These are phyloP conservation scores for Larimichthys crocea DNA, from an alignment of 2,113 vertebrate genomes.

Conservation along the genomic window DNA sequence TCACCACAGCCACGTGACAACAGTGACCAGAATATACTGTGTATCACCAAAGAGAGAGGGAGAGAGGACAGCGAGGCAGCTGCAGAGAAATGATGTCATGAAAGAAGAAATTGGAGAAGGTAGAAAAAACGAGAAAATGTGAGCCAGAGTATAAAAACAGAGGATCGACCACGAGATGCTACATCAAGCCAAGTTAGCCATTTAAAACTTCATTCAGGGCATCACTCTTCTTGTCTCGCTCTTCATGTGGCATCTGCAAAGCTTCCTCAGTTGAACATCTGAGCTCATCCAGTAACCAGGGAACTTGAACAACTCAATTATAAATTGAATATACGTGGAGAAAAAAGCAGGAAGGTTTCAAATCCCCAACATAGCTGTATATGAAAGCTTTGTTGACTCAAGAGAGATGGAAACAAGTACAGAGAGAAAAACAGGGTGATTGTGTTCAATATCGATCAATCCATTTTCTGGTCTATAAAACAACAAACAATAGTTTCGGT, in stretches of 20 bases:
- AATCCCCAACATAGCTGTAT: background rate
- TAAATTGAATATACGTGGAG: background rate
- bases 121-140: slow-evolving; percentile 18
- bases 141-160: slow-evolving; percentile 43
- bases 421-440: background rate
- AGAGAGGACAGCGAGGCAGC: slow-evolving; percentile 46
- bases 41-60: slow-evolving; percentile 50
- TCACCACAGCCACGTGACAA: slow-evolving; percentile 74
- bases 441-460: background rate
- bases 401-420: background rate
- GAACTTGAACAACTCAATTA: background rate
- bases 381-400: too few relatives aligned
- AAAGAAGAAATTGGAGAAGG: slow-evolving; percentile 28
- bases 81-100: slow-evolving; percentile 70
- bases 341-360: background rate
- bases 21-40: slow-evolving; percentile 65
- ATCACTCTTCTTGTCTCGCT: background rate
- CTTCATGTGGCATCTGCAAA: slow-evolving; percentile 12
- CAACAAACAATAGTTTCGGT: background rate
- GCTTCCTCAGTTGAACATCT: background rate
- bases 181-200: slow-evolving; percentile 1
- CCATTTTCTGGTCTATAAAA: background rate
- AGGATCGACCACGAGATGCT: slow-evolving; percentile 21
- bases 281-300: background rate
- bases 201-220: slow-evolving; percentile 33